phyloP scores from a whole-genome alignment of 2,888 invertebrate species.

The Drosophila mayaguana region DNA sequence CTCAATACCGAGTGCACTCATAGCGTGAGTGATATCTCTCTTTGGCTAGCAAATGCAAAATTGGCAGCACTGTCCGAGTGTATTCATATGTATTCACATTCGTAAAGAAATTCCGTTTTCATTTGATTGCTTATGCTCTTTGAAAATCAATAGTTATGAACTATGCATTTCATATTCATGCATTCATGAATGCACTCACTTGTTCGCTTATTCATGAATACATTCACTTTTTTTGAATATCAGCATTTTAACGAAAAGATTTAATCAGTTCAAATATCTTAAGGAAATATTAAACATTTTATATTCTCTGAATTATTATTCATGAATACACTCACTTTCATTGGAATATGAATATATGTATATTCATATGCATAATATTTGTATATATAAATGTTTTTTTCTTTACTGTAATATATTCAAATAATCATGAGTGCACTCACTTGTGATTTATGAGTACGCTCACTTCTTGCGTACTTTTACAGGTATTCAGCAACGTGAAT shows the following conservation, averaged over 20 bases:
- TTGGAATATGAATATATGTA: neutral
- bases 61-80: neutral
- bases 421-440: slow-evolving; percentile 22
- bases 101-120: neutral
- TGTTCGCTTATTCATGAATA: slow-evolving; percentile 3
- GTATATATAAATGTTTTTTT: neutral
- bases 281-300: neutral
- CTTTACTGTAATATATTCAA: neutral
- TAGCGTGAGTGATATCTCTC: slow-evolving; percentile 39
- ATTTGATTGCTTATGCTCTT: neutral
- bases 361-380: neutral
- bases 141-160: neutral
- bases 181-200: slow-evolving; percentile 23
- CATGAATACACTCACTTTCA: slow-evolving; percentile 4
- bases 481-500: neutral
- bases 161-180: neutral
- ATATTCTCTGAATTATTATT: slow-evolving; percentile 1
- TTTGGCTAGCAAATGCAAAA: neutral
- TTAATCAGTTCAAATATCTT: neutral
- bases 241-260: too few relatives aligned
- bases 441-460: slow-evolving; percentile 3
- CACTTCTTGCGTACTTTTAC: neutral
- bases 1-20: slow-evolving; percentile 44
- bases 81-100: neutral
- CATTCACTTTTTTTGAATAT: slow-evolving; percentile 3